Conservation (phyloP, 2,797 vertebrate genomes). For the Eleutherodactylus coqui region DNA sequence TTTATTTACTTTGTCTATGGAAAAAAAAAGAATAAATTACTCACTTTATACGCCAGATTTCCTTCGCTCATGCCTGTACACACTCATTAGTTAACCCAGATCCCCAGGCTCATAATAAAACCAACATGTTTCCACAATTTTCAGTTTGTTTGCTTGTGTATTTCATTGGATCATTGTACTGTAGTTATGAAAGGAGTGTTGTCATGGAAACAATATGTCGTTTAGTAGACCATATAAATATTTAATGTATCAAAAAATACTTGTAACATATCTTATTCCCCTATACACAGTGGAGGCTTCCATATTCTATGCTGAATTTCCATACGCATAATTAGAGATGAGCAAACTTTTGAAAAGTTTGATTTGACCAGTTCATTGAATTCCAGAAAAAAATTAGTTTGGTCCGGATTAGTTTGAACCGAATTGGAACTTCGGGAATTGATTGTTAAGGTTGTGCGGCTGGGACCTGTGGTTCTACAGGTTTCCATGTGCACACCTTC, state of each 20-base stretch:
- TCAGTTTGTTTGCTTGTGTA: conserved; percentile 9
- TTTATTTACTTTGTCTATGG: conserved; percentile 36
- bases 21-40: neutral
- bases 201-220: conserved; percentile 1
- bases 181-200: neutral
- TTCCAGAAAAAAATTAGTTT: too few species aligned
- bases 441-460: too few species aligned
- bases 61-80: conserved; percentile 13
- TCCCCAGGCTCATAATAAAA: conserved; percentile 23
- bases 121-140: conserved; percentile 2
- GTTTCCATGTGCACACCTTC: too few species aligned
- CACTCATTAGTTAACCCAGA: conserved; percentile 5
- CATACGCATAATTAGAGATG: too few species aligned
- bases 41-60: neutral
- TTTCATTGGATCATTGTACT: neutral
- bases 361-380: too few species aligned
- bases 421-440: too few species aligned
- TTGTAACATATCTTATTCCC: neutral
- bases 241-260: neutral
- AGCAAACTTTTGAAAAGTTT: too few species aligned
- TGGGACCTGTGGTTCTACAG: too few species aligned
- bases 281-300: neutral
- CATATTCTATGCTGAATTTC: neutral
- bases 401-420: too few species aligned
- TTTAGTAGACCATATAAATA: neutral